Percentiles rank a stretch among this genome's conserved stretches.
These are phyloP conservation scores for Lasioglossum baleicum DNA, from an alignment of 1,140 invertebrate species.

Conservation along the genomic window DNA sequence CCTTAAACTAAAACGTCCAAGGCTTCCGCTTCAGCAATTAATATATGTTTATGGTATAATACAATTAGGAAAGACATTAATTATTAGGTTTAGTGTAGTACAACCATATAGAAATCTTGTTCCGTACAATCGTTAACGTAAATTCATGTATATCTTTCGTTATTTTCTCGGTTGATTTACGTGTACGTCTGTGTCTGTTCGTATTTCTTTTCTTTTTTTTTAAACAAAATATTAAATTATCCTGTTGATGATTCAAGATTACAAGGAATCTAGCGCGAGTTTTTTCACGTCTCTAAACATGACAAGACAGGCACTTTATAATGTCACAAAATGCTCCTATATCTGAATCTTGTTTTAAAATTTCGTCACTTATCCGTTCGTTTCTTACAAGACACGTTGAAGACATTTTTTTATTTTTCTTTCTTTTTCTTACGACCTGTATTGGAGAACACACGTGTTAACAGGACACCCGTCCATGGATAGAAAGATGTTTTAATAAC, in stretches of 20 bases:
- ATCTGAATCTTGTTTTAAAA: slow-evolving; percentile 76
- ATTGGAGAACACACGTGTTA: slow-evolving; percentile 67
- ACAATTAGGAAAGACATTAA: slow-evolving; percentile 70
- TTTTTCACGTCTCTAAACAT: slow-evolving; percentile 75
- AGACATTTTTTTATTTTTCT: slow-evolving; percentile 53
- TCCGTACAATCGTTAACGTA: slow-evolving; percentile 52
- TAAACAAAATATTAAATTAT: slow-evolving; percentile 57
- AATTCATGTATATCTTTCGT: slow-evolving; percentile 33
- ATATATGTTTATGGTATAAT: slow-evolving; percentile 65
- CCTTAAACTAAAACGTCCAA: slow-evolving; percentile 56
- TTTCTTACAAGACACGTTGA: slow-evolving; percentile 62
- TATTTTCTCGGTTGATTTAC: slow-evolving; percentile 25
- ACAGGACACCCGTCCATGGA: slow-evolving; percentile 65
- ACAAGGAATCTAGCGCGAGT: slow-evolving; percentile 70
- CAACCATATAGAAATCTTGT: slow-evolving; percentile 65
- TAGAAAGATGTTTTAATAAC: slow-evolving; percentile 66
- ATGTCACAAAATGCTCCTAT: slow-evolving; percentile 77
- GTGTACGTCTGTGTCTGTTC: slow-evolving; percentile 28
- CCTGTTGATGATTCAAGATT: slow-evolving; percentile 63
- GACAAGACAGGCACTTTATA: slow-evolving; percentile 79
- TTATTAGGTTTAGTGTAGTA: slow-evolving; percentile 63
- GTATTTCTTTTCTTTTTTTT: slow-evolving; percentile 6
- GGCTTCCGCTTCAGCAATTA: slow-evolving; percentile 46
- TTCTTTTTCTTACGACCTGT: slow-evolving; percentile 61
- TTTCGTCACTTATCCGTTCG: slow-evolving; percentile 69